Evolutionary conservation across 2,113 vertebrate genomes (phyloP), one percentile per base, ranked within the genome.

Genomic region (Ophiodon elongatus): DNA sequence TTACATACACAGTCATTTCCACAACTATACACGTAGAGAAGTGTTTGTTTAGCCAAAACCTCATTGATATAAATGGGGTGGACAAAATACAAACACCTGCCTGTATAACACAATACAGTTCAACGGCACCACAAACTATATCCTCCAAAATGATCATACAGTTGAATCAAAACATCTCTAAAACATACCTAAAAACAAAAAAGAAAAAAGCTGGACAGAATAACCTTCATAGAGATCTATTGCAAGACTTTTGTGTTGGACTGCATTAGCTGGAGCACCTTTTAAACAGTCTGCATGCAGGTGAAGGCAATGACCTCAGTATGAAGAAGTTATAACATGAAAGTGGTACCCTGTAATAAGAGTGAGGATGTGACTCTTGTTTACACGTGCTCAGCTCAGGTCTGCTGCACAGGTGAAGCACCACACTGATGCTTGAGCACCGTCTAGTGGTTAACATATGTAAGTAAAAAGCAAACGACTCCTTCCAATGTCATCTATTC

Each of bases 361-460:
- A 56, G 17, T 31, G 23, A 68, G 21, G n/a, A 23, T 64, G 57
- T 47, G 37, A 1, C 27, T 71, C 8, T 31, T 69, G 14, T 68
- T 57, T 56, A 31, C n/a, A 56, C 52, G 1, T 52, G 56, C 14
- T 31, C 17, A 63, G 59, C 37, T 70, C 57, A 57, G 10, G 10
- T 25, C 54, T 56, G 67, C 21, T 43, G 52, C 17, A 54, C 23
- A 57, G 52, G 13, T 57, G 63, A 56, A 29, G 33, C 3, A 50
- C n/a, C 54, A 10, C 3, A 19, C 15, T 73, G 50, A 25, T 57
- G 45, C 13, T 69, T 63, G 73, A 67, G 4, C 25, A 41, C 50
- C 85, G 69, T 17, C 85, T 78, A 57, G 73, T 87, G 88, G 74
- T 31, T 37, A 9, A 65, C 15, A 62, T 60, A 25, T 64, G 29